Evolutionary conservation across 2,888 invertebrate species (phyloP), one percentile per base, ranked within the genome.

Genomic region (Pachliopta kotzebuea): DNA sequence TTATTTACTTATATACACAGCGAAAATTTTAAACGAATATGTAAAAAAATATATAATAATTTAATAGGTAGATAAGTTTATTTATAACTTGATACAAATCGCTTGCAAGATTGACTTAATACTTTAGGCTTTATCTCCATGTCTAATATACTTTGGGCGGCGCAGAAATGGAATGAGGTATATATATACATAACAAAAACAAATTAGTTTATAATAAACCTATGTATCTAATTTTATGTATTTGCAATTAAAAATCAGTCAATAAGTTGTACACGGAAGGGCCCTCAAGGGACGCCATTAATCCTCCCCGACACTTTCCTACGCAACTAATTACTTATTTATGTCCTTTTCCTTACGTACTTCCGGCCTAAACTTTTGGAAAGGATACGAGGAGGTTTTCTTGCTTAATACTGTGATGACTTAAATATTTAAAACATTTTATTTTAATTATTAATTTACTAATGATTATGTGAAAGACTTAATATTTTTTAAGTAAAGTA

Each of bases 291-390:
- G 55, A 60, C 55, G 56, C 65, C 69, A 71, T 74, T 72, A 72
- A 73, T 62, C 60, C 76, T 71, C 67, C 71, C 70, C 74, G 72
- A 77, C 77, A 75, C 78, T 79, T 81, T 81, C 83, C 83, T 82
- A 26, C 56, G 52, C 37, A 71, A 70, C 73, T 84, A 84, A 85
- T 85, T 83, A 78, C 78, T 77, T 79, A 80, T 81, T 82, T 83
- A 79, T 76, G 77, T 76, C 70, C 70, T 75, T 78, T 77, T 73
- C 74, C 53, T 54, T 61, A 23, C 45, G 26, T 21, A 29, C 42
- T 54, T n/a, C 45, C 42, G 26, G 20, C 14, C 17, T 45, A 42
- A 61, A 61, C 61, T 61, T 55, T 55, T 21, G n/a, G 21, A 1
- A 29, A 49, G n/a, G 20, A 45, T 24, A 23, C 14, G 50, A 18